phyloP scores from a whole-genome alignment of 2,888 invertebrate genomes.

The Eristalis arbustorum region DNA sequence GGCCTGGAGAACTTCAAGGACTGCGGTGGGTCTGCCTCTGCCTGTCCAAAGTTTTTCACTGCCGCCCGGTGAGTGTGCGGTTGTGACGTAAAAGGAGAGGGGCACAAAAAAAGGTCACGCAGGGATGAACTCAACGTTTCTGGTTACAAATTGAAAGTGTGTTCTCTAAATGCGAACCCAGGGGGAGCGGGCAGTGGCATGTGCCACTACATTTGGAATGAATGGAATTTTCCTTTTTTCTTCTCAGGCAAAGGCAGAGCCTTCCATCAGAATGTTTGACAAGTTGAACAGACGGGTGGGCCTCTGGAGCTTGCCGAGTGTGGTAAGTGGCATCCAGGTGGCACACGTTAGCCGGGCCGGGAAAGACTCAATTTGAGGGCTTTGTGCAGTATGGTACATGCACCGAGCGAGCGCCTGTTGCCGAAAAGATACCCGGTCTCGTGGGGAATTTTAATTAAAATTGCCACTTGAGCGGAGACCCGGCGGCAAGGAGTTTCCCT shows the following conservation, averaged over 20 bases:
- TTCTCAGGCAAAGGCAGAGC: background rate
- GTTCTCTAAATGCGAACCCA: background rate
- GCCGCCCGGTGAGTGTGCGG: background rate
- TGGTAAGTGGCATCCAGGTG: background rate
- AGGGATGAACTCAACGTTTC: constrained; percentile 8
- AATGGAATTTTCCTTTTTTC: background rate
- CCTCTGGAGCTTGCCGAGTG: background rate
- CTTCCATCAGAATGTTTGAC: constrained; percentile 16
- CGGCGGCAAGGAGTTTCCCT: background rate
- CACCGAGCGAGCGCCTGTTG: background rate
- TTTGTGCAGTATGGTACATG: background rate
- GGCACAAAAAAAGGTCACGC: constrained; percentile 9
- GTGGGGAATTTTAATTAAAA: constrained; percentile 36
- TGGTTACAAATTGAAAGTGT: constrained; percentile 27
- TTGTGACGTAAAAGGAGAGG: background rate
- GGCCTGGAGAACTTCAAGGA: background rate
- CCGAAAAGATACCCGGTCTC: background rate
- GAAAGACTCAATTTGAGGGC: background rate
- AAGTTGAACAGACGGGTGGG: background rate
- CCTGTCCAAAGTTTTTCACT: background rate
- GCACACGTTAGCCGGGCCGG: background rate
- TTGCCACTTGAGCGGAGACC: background rate
- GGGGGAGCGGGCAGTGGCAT: background rate
- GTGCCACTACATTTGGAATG: background rate
- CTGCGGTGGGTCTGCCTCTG: too few species aligned